Conservation (phyloP, 1,140 invertebrate species). For the Coenobita brevimanus region DNA sequence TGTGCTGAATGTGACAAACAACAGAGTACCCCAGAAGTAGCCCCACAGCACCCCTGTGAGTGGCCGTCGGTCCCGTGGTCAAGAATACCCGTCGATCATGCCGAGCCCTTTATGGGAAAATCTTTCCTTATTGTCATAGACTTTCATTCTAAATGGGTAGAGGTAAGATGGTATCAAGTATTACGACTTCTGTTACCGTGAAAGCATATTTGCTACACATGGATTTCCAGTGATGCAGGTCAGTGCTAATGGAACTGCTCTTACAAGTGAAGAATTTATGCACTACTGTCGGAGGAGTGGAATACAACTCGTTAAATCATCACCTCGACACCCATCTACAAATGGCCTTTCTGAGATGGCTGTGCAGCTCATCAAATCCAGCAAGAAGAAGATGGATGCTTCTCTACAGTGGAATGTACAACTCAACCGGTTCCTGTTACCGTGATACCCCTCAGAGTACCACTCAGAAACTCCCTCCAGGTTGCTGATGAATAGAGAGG, state of each 20-base stretch:
- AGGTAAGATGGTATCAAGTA: constrained; percentile 72
- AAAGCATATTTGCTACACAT: constrained; percentile 33
- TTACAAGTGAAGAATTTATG: constrained; percentile 6
- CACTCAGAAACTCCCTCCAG: constrained; percentile 2
- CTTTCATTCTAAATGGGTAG: constrained; percentile 74
- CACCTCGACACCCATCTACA: background rate
- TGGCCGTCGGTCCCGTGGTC: constrained; percentile 71
- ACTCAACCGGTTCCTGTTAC: constrained; percentile 2
- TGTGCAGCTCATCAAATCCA: constrained; percentile 2
- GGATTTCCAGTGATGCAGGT: constrained; percentile 18
- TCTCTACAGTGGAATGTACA: background rate
- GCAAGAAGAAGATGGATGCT: constrained; percentile 11
- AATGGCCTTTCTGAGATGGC: constrained; percentile 14
- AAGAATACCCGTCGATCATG: constrained; percentile 74
- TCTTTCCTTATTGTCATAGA: constrained; percentile 74
- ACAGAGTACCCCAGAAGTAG: constrained; percentile 44
- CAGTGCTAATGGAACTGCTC: constrained; percentile 10
- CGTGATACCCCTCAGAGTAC: constrained; percentile 10
- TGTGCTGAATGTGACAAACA: constrained; percentile 74
- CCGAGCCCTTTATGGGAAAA: constrained; percentile 72
- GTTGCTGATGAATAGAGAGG: constrained; percentile 4
- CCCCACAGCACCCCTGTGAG: constrained; percentile 61
- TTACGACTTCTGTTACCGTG: constrained; percentile 13
- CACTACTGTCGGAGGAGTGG: background rate
- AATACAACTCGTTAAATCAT: background rate